Evolutionary conservation across 2,797 vertebrate genomes (phyloP), one percentile per base, ranked within the genome.

Genomic region (Halcyon smyrnensis): DNA sequence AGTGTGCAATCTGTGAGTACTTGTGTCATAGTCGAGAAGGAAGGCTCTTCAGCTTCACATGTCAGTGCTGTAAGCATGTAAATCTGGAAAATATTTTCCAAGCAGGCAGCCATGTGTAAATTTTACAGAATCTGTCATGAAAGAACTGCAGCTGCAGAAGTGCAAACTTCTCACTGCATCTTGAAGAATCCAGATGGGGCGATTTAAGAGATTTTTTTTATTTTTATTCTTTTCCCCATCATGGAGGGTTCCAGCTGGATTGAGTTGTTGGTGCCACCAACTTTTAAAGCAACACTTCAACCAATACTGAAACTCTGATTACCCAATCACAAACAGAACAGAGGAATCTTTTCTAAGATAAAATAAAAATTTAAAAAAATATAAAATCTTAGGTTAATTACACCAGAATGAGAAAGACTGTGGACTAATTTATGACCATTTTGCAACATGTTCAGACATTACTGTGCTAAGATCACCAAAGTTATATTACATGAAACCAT

Each of bases 91-190:
- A 98, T 98, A 98, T 98, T 98, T 98, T 97, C 98, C 96, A 98
- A 98, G 98, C 98, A 98, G 98, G 97, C 98, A 98, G 96, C 97
- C 98, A 98, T 98, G 98, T 98, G 98, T 98, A 98, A 99, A 99
- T 99, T 98, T 98, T 98, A 98, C 98, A 98, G 95, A 98, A 98
- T 98, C 98, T 98, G 97, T 98, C 98, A 98, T 98, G 98, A 98
- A 98, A 98, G 95, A 97, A 85, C 95, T 98, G 97, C 98, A 98
- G 98, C 98, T 98, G 98, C 98, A 97, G 97, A 98, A 97, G 97
- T 97, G 98, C 96, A 97, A 97, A 97, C 96, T 97, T 97, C 90
- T 96, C 88, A 9, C 96, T 96, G 97, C 97, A 98, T 96, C 92
- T 82, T 64, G 95, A 96, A 95, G 97, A 97, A 96, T 97, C 98